Percentiles rank a stretch among this genome's conserved stretches.
Conservation (phyloP, 2,888 invertebrate species). For the Nephrotoma appendiculata region DNA sequence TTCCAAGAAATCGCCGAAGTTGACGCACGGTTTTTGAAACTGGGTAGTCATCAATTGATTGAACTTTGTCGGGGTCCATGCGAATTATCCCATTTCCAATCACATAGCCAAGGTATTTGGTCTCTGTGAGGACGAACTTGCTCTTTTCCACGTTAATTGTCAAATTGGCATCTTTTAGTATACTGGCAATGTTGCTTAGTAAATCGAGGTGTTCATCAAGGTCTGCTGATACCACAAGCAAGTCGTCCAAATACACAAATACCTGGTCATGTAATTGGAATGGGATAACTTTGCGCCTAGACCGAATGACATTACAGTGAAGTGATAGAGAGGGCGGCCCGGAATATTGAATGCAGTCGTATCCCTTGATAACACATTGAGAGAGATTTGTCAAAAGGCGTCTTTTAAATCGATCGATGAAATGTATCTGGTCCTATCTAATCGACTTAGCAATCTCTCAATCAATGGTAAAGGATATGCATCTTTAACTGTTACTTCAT, state of each 20-base stretch:
- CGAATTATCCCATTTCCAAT: not conserved
- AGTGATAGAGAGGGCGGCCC: too few relatives aligned
- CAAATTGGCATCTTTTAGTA: not conserved
- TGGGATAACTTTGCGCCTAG: too few relatives aligned
- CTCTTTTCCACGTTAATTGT: too few relatives aligned
- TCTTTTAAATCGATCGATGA: not conserved
- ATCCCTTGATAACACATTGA: not conserved
- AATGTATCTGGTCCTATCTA: too few relatives aligned
- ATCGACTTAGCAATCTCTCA: too few relatives aligned
- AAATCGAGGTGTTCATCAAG: not conserved
- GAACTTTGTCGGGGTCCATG: not conserved
- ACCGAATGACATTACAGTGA: too few relatives aligned
- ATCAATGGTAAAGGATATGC: too few relatives aligned
- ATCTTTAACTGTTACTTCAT: too few relatives aligned
- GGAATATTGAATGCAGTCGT: not conserved
- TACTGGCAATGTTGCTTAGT: slow-evolving; percentile 5
- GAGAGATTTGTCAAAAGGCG: not conserved
- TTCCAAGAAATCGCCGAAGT: slow-evolving; percentile 10
- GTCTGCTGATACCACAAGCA: too few relatives aligned
- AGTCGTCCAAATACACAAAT: too few relatives aligned
- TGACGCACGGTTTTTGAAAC: slow-evolving; percentile 7
- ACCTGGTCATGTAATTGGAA: too few relatives aligned
- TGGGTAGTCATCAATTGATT: slow-evolving; percentile 7
- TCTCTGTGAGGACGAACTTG: too few relatives aligned
- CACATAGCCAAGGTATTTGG: not conserved